Evolutionary conservation across 2,888 invertebrate species (phyloP), one percentile per base, ranked within the genome.

Genomic region (Orthosia cruda): DNA sequence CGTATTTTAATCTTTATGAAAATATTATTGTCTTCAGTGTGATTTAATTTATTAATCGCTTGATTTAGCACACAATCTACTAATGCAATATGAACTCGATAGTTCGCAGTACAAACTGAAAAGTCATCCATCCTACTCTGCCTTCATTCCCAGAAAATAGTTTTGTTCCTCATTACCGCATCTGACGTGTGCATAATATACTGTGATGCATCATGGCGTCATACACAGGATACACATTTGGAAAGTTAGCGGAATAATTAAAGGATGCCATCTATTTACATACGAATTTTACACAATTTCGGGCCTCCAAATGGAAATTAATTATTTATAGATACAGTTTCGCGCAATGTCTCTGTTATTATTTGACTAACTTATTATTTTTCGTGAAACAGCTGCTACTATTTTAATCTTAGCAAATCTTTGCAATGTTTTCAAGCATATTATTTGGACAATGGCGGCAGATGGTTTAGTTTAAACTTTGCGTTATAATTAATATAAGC

Each of bases 181-280:
- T 26, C n/a, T 68, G 72, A 63, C 62, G 58, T 64, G 11, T 52
- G 62, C 77, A 63, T 65, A 32, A 71, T 77, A 20, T 54, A 74
- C 47, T 23, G n/a, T 78, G 64, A 77, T 71, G 32, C 67, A 78
- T 79, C 62, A 71, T 79, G 75, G 68, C 45, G 71, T 50, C 62
- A 58, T 63, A 84, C 84, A 78, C 49, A 62, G 68, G n/a, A 71
- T 70, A 68, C 50, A 55, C 81, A 81, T 84, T 84, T 70, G 62
- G 65, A 63, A 57, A 2, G 26, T 26, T 32, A 71, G 55, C 47
- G 26, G 47, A 23, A 70, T 83, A 77, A 83, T 84, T 77, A 80
- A 75, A 83, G 71, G 75, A 71, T 69, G 55, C 65, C 50, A 62
- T 61, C n/a, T 63, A 65, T 74, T 68, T 71, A 71, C 68, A 63